Base-by-base conservation (phyloP, 2,888 invertebrate species). In the Chromoteleia sp. region DNA sequence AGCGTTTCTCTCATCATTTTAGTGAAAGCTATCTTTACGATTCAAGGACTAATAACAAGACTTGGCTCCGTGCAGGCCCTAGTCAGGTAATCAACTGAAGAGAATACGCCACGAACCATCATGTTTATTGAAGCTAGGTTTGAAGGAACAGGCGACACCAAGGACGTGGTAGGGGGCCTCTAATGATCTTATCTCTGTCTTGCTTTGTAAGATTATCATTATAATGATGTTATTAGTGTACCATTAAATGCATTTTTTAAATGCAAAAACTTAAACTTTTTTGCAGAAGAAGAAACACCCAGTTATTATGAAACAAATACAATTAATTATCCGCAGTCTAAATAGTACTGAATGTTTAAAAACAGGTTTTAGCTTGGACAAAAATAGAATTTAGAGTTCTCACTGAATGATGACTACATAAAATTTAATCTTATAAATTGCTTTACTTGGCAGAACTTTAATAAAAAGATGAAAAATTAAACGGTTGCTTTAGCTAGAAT, bases 1-100 rank as follows among this genome's bases (percentile, higher is more conserved):
- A 86, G 12, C 71, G 85, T 87, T 88, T 81, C 84, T 83, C 81
- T 87, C 87, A 88, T 84, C 85, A 86, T 86, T 84, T 83, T 74
- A 85, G 88, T 87, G 88, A 88, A 88, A 88, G 87, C 85, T 19
- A 58, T 54, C 7, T 58, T 19, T 30, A 29, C 41, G 0, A 30
- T 21, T 54, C 54, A 30, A 65, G 36, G 70, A 45, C 63, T 75
- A 58, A 48, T 36, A 36, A 59, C 50, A 33, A 68, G 56, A 65
- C 58, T 67, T 52, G 71, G 78, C 71, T 78, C 77, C 77, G 48
- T 14, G 29, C 33, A 70, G 78, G 71, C 78, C 78, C 78, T 41
- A 78, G 78, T 78, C 78, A 63, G 58, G 71, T 71, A 71, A 71
- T 78, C 65, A 36, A 78, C 78, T 78, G 71, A 71, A n/a, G 41